Conservation (phyloP, 1,140 invertebrate genomes). For the Hetaerina americana region DNA sequence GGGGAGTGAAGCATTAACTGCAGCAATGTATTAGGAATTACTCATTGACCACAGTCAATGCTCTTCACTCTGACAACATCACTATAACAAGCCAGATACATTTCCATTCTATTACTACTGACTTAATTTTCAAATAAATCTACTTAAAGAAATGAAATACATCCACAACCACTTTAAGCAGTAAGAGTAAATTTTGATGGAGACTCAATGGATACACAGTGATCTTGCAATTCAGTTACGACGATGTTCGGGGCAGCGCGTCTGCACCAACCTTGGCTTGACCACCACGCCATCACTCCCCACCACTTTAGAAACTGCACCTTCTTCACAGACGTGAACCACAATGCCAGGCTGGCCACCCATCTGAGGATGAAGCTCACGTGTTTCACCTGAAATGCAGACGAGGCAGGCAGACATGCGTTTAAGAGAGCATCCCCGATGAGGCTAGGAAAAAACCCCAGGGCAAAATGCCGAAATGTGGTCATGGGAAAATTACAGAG, state of each 20-base stretch:
- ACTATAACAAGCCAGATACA: too few relatives aligned
- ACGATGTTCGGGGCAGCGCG: neutral
- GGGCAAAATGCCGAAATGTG: too few relatives aligned
- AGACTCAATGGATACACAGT: too few relatives aligned
- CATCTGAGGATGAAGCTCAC: constrained; percentile 70
- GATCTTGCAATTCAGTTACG: neutral
- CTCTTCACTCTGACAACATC: too few relatives aligned
- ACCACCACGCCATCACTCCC: neutral
- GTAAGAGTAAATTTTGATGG: neutral
- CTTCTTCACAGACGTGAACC: constrained; percentile 57
- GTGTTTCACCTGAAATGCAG: constrained; percentile 41
- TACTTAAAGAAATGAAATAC: neutral
- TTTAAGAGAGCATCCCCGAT: neutral
- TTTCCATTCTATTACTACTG: too few relatives aligned
- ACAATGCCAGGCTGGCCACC: constrained; percentile 80
- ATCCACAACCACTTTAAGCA: neutral
- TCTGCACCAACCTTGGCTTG: neutral
- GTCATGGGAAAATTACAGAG: too few relatives aligned
- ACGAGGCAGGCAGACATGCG: neutral
- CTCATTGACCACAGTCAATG: too few relatives aligned
- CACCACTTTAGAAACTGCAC: neutral
- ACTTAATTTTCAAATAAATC: too few relatives aligned
- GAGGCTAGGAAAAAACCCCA: too few relatives aligned
- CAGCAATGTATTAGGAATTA: too few relatives aligned
- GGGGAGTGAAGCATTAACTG: too few relatives aligned